Conservation (phyloP, 2,888 invertebrate species). For the Chesias legatella region DNA sequence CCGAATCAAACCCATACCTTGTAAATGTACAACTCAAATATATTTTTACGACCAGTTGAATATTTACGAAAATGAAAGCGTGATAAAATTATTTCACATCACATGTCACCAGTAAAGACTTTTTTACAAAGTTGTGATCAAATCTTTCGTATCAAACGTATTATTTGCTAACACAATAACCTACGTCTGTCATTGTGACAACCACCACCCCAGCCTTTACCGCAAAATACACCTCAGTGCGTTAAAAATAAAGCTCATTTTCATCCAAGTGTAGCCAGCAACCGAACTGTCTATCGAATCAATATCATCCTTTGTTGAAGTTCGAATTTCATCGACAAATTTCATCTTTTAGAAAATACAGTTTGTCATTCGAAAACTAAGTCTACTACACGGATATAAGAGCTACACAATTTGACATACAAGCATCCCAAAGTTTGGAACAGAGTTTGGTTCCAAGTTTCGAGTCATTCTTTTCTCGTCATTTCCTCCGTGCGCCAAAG, state of each 20-base stretch:
- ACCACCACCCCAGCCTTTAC: slow-evolving; percentile 16
- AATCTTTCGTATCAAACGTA: slow-evolving; percentile 25
- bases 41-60: not conserved
- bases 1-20: too few species aligned
- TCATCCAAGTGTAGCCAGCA: slow-evolving; percentile 12
- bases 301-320: slow-evolving; percentile 32
- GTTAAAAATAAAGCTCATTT: slow-evolving; percentile 5
- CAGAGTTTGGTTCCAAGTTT: slow-evolving; percentile 21
- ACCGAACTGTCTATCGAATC: slow-evolving; percentile 29
- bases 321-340: slow-evolving; percentile 29
- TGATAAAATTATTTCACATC: not conserved
- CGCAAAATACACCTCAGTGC: slow-evolving; percentile 5
- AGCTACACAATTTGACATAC: slow-evolving; percentile 7
- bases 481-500: slow-evolving; percentile 26
- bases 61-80: not conserved
- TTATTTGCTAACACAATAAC: slow-evolving; percentile 30
- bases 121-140: slow-evolving; percentile 15
- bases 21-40: not conserved
- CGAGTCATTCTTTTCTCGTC: slow-evolving; percentile 31
- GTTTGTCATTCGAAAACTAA: slow-evolving; percentile 22
- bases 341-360: slow-evolving; percentile 6
- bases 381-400: slow-evolving; percentile 18
- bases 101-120: slow-evolving; percentile 5
- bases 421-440: slow-evolving; percentile 3
- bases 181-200: slow-evolving; percentile 34